A percentile compares a stretch with the other conserved stretches of the same genome.
Conservation (phyloP, 2,113 vertebrate species). For the Pelvicachromis taeniatus region DNA sequence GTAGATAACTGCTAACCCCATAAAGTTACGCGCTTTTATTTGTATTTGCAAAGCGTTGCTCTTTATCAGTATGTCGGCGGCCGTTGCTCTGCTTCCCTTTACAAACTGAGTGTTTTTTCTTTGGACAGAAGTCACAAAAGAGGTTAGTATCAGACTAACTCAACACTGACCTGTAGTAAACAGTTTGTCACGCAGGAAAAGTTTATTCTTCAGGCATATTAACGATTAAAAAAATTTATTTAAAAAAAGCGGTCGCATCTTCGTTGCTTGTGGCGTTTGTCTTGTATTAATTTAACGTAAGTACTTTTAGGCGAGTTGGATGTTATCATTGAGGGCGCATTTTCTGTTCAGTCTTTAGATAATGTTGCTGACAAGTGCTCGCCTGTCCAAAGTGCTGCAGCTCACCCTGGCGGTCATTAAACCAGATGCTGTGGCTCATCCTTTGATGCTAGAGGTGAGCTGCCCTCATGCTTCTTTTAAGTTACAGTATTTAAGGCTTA, state of each 20-base stretch:
- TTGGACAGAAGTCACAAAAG: not conserved
- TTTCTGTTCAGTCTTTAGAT: not conserved
- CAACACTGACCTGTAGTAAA: not conserved
- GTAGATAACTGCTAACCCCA: not conserved
- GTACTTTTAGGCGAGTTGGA: not conserved
- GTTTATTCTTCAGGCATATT: not conserved
- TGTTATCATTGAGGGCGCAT: not conserved
- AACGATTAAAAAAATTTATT: not conserved
- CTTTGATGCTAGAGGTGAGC: slow-evolving; percentile 82
- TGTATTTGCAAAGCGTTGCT: not conserved
- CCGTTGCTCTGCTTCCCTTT: not conserved
- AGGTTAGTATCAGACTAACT: not conserved
- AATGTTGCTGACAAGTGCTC: slow-evolving; percentile 40
- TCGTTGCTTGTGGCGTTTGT: not conserved
- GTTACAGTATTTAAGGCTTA: not conserved
- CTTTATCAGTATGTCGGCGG: not conserved
- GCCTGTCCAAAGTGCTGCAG: slow-evolving; percentile 77
- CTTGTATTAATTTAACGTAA: not conserved
- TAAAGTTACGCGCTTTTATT: not conserved
- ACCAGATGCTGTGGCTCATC: slow-evolving; percentile 88
- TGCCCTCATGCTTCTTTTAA: not conserved
- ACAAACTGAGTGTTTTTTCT: not conserved
- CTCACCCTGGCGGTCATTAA: slow-evolving; percentile 90
- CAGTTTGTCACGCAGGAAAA: not conserved
- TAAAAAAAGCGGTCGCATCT: not conserved